These are phyloP conservation scores for Shargacucullia verbasci DNA, from an alignment of 2,888 invertebrate genomes.

Conservation along the genomic window DNA sequence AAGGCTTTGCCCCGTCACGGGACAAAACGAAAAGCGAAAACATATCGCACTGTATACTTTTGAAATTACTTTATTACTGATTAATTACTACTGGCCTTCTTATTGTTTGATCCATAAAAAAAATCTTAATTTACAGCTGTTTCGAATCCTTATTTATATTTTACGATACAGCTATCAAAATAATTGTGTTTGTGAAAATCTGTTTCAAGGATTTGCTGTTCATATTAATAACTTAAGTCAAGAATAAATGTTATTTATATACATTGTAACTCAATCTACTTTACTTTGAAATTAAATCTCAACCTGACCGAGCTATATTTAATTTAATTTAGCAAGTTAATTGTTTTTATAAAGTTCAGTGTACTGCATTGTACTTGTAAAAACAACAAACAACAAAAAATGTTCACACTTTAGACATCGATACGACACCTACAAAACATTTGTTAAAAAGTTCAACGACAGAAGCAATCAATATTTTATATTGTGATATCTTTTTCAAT, in stretches of 20 bases:
- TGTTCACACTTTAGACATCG: conserved; percentile 10
- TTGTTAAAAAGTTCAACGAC: conserved; percentile 1
- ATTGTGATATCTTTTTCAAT: not conserved
- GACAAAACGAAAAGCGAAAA: conserved; percentile 44
- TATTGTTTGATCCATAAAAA: conserved; percentile 17
- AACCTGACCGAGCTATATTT: conserved; percentile 7
- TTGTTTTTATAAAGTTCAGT: conserved; percentile 36
- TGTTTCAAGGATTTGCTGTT: not conserved
- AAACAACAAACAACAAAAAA: conserved; percentile 35
- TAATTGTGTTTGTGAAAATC: not conserved
- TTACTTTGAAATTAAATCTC: conserved; percentile 33
- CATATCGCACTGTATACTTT: conserved; percentile 20
- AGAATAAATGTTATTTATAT: conserved; percentile 10
- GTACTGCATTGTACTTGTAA: conserved; percentile 23
- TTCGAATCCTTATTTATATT: not conserved
- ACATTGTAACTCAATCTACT: conserved; percentile 16
- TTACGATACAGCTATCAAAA: not conserved
- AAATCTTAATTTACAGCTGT: conserved; percentile 19
- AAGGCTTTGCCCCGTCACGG: conserved; percentile 51
- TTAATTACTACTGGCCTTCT: conserved; percentile 30
- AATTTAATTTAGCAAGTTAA: not conserved
- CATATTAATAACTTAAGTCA: no score
- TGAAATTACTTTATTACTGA: conserved; percentile 11
- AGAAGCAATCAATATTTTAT: not conserved
- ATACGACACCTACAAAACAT: conserved; percentile 15